Evolutionary conservation across 2,113 vertebrate species (phyloP), one percentile per base, ranked within the genome.

Genomic region (Oreochromis tanganicae): DNA sequence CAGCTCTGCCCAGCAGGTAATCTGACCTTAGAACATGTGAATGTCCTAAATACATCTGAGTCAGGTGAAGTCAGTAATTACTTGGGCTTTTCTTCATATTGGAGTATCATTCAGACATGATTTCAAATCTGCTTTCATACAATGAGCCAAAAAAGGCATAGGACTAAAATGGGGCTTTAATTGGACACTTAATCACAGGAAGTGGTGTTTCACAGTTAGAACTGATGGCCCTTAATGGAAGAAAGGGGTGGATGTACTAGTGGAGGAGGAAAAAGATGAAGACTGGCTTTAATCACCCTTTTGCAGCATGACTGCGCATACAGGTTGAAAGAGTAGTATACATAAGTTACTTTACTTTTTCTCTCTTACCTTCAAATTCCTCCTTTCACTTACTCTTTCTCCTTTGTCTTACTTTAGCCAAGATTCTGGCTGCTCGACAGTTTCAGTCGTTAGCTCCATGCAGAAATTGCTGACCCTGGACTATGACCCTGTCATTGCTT

Each of bases 131-230:
- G 36, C 52, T 86, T 61, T 75, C 73, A 85, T 81, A 87, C 50
- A 83, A 79, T 88, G 87, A 91, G 56, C 75, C 50, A 80, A 84
- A 88, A 73, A 83, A 85, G 61, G 71, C 12, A n/a, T 66, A 50
- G 80, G 80, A 87, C 81, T 36, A 82, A 80, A 90, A 85, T 88
- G 85, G 90, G 80, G 55, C 50, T 54, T 50, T 94, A 93, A 95
- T 93, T 92, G 88, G 90, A 90, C 91, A 90, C 91, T 94, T 95
- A 92, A 95, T 96, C 91, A 94, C 32, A 41, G 87, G 73, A 91
- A 94, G 91, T 89, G 89, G 52, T 85, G 80, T 91, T 92, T 94
- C 87, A 92, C 46, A 41, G 88, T 75, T 59, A 61, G 54, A 91
- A 56, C 82, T 83, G 90, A 93, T 94, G 92, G 89, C 86, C 88